Percentiles rank a stretch among this genome's conserved stretches.
These are phyloP conservation scores for Apotomis betuletana DNA, from an alignment of 2,888 invertebrate genomes.

Conservation along the genomic window DNA sequence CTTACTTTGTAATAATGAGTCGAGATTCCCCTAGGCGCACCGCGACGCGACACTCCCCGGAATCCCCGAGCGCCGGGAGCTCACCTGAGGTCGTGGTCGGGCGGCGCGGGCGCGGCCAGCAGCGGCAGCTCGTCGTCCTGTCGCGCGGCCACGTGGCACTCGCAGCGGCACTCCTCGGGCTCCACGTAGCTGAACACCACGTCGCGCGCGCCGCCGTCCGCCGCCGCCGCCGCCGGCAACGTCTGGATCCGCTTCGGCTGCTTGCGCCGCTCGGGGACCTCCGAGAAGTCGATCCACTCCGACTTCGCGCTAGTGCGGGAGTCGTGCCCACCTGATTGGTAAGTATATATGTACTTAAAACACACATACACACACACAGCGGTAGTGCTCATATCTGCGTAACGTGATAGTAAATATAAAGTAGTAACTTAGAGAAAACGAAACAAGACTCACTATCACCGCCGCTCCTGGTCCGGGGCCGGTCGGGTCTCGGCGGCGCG, in stretches of 20 bases:
- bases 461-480: constrained; percentile 61
- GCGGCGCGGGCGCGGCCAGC: constrained; percentile 15
- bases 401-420: too few species aligned
- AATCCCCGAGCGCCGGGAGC: constrained; percentile 21
- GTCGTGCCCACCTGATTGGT: constrained; percentile 45
- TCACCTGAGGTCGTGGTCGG: constrained; percentile 12
- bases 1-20: too few species aligned
- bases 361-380: too few species aligned
- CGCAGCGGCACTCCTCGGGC: constrained; percentile 94
- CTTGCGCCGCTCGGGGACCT: constrained; percentile 92
- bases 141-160: constrained; percentile 87
- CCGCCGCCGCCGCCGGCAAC: constrained; percentile 84
- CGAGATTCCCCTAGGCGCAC: background rate
- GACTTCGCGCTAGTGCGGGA: constrained; percentile 59
- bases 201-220: constrained; percentile 51
- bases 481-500: constrained; percentile 51
- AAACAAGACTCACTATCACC: constrained; percentile 57
- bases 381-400: too few species aligned
- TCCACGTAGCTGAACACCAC: constrained; percentile 90
- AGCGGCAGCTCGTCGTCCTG: constrained; percentile 41
- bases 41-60: background rate
- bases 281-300: constrained; percentile 94
- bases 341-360: background rate
- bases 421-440: too few species aligned
- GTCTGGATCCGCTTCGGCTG: constrained; percentile 93